Evolutionary conservation across 1,140 invertebrate species (phyloP).

Genomic region (Panulirus ornatus): DNA sequence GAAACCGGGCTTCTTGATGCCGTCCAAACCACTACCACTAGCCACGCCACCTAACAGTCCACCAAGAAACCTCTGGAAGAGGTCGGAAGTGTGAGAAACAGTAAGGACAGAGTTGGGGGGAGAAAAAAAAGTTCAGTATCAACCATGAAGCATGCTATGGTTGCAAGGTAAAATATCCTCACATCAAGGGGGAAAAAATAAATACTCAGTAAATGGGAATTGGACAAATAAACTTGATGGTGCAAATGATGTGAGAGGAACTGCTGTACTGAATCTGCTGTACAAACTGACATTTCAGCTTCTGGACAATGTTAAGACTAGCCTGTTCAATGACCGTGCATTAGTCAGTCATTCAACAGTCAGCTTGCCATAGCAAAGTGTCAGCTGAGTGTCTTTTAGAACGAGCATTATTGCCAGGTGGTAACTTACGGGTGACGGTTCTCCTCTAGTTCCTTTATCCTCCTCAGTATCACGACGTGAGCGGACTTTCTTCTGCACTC

Average conservation of each 20-base stretch:
- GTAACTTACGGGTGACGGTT: conserved; percentile 27
- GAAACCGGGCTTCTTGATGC: conserved; percentile 20
- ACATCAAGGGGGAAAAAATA: neutral
- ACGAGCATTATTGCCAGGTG: neutral
- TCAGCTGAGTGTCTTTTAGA: too few relatives aligned
- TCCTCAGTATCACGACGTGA: neutral
- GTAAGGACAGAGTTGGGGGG: neutral
- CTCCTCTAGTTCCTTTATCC: conserved; percentile 1
- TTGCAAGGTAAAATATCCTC: neutral
- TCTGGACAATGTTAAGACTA: neutral
- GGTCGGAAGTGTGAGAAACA: neutral
- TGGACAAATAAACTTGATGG: neutral
- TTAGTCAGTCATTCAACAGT: neutral
- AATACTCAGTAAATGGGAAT: neutral
- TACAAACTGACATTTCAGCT: neutral
- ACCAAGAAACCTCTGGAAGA: conserved; percentile 50
- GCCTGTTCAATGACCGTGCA: neutral
- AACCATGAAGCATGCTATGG: neutral
- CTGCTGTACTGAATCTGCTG: neutral
- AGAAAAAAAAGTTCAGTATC: conserved; percentile 7
- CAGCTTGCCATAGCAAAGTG: neutral
- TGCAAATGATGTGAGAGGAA: neutral
- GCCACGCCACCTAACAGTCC: conserved; percentile 34
- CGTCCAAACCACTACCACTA: conserved; percentile 55
- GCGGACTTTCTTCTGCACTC: conserved; percentile 9